Evolutionary conservation across 2,113 vertebrate species (phyloP).

Genomic region (Corynorhinus townsendii): DNA sequence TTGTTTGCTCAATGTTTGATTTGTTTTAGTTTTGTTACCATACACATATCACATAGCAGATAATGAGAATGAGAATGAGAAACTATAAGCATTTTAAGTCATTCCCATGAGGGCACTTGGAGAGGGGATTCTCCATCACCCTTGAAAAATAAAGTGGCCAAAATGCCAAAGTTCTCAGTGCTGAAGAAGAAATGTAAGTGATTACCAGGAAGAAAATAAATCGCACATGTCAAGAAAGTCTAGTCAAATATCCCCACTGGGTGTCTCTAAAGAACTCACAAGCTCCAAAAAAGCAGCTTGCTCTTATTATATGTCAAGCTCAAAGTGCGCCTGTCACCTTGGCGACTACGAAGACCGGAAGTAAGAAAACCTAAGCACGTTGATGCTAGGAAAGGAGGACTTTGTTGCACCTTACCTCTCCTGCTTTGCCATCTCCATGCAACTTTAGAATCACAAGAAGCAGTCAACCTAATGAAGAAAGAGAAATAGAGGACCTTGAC

Average conservation of each 20-base stretch:
- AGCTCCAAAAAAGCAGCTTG: neutral
- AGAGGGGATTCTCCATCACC: neutral
- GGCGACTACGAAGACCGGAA: neutral
- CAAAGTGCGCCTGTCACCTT: neutral
- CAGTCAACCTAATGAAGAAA: neutral
- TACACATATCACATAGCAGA: neutral
- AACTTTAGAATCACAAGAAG: neutral
- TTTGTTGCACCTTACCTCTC: neutral
- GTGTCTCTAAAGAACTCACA: neutral
- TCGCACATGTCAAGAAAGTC: neutral
- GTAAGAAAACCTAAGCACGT: neutral
- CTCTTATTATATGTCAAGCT: neutral
- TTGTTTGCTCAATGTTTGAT: neutral
- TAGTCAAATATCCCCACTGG: neutral
- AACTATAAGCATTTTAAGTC: neutral
- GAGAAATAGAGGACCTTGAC: neutral
- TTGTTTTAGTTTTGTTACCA: neutral
- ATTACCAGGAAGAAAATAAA: conserved; percentile 2
- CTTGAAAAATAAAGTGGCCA: neutral
- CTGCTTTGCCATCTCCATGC: neutral
- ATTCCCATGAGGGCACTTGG: neutral
- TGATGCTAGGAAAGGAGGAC: neutral
- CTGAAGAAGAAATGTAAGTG: neutral
- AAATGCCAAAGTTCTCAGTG: neutral
- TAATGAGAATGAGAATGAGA: neutral